A percentile compares a stretch with the other conserved stretches of the same genome.
Evolutionary conservation across 2,113 vertebrate genomes (phyloP).

Genomic region (Progne subis): DNA sequence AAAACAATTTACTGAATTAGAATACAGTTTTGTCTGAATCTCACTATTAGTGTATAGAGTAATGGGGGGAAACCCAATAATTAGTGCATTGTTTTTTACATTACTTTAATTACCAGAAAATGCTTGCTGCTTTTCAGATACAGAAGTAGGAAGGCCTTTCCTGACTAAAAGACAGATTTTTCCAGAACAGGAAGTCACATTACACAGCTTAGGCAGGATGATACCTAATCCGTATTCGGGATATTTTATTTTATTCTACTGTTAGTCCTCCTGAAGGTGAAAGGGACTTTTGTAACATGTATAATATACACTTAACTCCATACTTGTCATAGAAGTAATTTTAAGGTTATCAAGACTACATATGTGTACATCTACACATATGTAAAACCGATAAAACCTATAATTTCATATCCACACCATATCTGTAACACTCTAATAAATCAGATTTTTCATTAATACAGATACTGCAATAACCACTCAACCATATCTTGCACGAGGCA

Average conservation of each 20-base stretch:
- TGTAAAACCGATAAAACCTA: not conserved
- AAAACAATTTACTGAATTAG: conserved; percentile 29
- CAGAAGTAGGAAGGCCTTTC: not conserved
- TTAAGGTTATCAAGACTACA: not conserved
- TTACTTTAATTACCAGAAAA: not conserved
- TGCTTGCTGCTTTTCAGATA: not conserved
- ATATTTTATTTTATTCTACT: not conserved
- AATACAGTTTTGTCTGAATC: conserved; percentile 19
- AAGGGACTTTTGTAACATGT: not conserved
- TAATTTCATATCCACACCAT: not conserved
- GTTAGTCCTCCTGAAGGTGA: not conserved
- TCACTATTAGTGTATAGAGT: not conserved
- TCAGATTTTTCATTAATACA: not conserved
- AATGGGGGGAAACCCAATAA: not conserved
- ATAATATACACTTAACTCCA: not conserved
- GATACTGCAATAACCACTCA: not conserved
- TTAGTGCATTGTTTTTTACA: not conserved
- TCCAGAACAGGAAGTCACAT: not conserved
- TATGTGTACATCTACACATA: not conserved
- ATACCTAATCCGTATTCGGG: not conserved
- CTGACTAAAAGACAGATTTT: not conserved
- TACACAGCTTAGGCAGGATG: not conserved
- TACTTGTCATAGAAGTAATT: not conserved
- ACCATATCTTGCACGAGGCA: not conserved
- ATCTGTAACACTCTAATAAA: not conserved